Evolutionary conservation across 2,888 invertebrate genomes (phyloP), one percentile per base, ranked within the genome.

Genomic region (Megamerina dolium): DNA sequence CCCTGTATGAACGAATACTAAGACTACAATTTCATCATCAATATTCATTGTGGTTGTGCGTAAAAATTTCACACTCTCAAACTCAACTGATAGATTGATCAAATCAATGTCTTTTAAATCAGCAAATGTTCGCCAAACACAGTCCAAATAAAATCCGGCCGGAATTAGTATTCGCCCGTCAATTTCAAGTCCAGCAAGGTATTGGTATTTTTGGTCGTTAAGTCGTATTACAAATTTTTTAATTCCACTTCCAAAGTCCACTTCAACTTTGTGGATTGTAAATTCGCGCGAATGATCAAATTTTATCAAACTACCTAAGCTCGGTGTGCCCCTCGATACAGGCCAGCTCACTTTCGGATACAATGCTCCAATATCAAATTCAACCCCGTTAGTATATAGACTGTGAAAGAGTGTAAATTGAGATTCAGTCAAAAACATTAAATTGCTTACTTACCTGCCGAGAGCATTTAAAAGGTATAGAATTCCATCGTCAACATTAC

Each of bases 231-330:
- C 67, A 17, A 83, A 75, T 0, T 75, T 72, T 34, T 82, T 74
- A 54, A 85, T 85, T 0, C 83, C 82, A 23, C 81, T 80, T 58
- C 80, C 79, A 55, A 80, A 81, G 57, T 81, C 80, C 63, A 81
- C 79, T 31, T 79, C 78, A 52, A 77, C 78, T 62, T 81, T 77
- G 1, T 82, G 80, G 2, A 85, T 82, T 54, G 79, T 82, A 84
- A 86, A 87, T 47, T 84, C 80, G 46, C 82, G 80, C 14, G 78
- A 76, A 59, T 95, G 93, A 54, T 94, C 87, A 93, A 94, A 95
- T 51, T 80, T 80, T 13, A 95, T 79, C 2, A 86, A 73, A 4
- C 89, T 84, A 0, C 88, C 79, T 33, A 94, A 75, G 80, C 87
- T 87, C 0, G 88, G 85, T 0, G 95, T 95, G 2, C 87, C 85